phyloP scores from a whole-genome alignment of 2,113 vertebrate genomes.

The Anser cygnoides region DNA sequence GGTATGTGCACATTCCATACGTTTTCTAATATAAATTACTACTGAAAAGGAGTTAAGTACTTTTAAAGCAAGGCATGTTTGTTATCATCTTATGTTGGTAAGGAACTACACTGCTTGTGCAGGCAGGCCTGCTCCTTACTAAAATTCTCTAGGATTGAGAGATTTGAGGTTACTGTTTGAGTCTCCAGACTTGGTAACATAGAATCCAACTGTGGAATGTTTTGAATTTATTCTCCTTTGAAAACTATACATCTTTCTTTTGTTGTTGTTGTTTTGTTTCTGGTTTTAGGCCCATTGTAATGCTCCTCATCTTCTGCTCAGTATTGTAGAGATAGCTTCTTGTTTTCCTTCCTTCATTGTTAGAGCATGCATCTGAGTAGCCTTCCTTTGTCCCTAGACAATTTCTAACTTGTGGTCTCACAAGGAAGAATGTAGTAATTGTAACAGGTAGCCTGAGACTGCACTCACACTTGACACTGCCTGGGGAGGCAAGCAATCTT shows the following conservation, averaged over 20 bases:
- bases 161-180: background rate
- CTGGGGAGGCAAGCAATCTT: background rate
- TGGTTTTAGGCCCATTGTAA: background rate
- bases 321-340: background rate
- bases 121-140: background rate
- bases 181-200: background rate
- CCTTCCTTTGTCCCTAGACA: background rate
- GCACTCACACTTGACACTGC: background rate
- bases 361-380: background rate
- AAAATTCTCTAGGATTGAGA: background rate
- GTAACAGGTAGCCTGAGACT: background rate
- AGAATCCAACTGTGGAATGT: background rate
- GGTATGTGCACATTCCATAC: constrained; percentile 71
- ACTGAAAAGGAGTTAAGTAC: background rate
- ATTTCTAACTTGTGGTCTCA: background rate
- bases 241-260: background rate
- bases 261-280: background rate
- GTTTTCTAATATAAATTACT: background rate
- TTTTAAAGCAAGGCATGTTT: background rate
- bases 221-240: background rate
- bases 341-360: background rate
- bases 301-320: background rate
- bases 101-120: background rate
- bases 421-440: background rate
- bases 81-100: background rate